Evolutionary conservation across 2,888 invertebrate species (phyloP).

Genomic region (Amiota minor): DNA sequence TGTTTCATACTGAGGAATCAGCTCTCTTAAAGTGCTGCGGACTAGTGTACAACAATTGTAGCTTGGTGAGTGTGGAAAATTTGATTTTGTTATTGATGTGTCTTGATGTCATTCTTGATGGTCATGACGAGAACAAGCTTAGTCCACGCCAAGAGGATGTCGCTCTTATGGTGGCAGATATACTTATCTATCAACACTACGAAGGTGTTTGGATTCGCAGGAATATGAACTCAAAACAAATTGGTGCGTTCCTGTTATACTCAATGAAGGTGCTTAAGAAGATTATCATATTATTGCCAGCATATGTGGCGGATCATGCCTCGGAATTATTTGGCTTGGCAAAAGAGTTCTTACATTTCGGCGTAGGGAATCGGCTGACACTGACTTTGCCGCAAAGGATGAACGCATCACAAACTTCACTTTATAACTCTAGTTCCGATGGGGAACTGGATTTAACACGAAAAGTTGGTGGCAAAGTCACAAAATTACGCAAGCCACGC

Average conservation of each 20-base stretch:
- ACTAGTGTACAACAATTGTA: no score
- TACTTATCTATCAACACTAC: conserved; percentile 40
- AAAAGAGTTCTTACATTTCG: conserved; percentile 76
- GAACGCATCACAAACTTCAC: conserved; percentile 78
- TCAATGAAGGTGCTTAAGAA: conserved; percentile 56
- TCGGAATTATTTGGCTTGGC: conserved; percentile 78
- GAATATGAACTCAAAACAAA: conserved; percentile 14
- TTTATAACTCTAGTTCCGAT: conserved; percentile 74
- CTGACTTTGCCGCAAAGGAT: conserved; percentile 74
- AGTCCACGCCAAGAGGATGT: no score
- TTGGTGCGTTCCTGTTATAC: conserved; percentile 33
- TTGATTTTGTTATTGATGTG: no score
- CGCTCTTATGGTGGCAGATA: conserved; percentile 34
- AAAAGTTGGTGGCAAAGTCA: conserved; percentile 77
- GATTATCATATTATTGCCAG: conserved; percentile 63
- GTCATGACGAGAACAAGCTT: no score
- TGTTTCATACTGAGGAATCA: no score
- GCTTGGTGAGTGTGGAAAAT: no score
- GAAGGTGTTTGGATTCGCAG: conserved; percentile 27
- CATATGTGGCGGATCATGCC: conserved; percentile 67
- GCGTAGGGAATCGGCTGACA: conserved; percentile 62
- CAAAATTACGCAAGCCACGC: conserved; percentile 65
- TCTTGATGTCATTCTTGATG: no score
- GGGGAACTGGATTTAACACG: conserved; percentile 47
- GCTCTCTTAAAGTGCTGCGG: no score